Base-by-base conservation (phyloP, 2,113 vertebrate species). In the Gallinago paraguaiae region DNA sequence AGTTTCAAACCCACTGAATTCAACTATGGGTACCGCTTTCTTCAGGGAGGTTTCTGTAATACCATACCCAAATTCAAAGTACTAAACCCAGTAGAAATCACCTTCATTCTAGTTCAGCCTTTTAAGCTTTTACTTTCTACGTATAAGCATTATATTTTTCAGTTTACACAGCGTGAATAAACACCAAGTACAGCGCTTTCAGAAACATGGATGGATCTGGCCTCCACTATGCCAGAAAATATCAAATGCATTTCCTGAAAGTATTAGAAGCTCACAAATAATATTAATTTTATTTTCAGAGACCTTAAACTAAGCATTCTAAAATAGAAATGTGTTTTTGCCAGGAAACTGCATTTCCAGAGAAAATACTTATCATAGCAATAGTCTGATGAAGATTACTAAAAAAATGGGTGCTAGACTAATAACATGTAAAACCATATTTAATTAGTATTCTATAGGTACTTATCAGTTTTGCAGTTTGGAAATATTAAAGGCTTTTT, bases 271-370 rank as follows among this genome's bases (percentile, higher is more conserved):
- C 91, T 92, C 85, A 96, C 93, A 98, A 96, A 96, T 92, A 94
- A 91, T 89, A 93, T 89, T 97, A 72, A 86, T 95, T 96, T 97
- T 95, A 91, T 97, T 90, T 96, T 97, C 94, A 91, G 92, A 86
- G 78, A 77, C 96, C 93, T 97, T 43, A 16, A 97, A 89, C 86
- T 92, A 97, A 97, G 90, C 92, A 92, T 95, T 94, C 85, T 82
- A 96, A 98, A 98, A 97, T 95, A 97, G 97, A 97, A 96, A 92
- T 97, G 82, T 95, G 87, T 93, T 98, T 97, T 90, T 77, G 86
- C 92, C 93, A 97, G 86, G 64, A 92, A 97, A 97, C 92, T 96
- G 88, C 87, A 97, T 86, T 95, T 95, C 75, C 78, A 86, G 79
- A 94, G 94, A 96, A 95, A 97, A 96, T 96, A 93, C 87, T 95